Evolutionary conservation across 1,140 invertebrate species (phyloP), one percentile per base, ranked within the genome.

Genomic region (Hyphantria cunea): DNA sequence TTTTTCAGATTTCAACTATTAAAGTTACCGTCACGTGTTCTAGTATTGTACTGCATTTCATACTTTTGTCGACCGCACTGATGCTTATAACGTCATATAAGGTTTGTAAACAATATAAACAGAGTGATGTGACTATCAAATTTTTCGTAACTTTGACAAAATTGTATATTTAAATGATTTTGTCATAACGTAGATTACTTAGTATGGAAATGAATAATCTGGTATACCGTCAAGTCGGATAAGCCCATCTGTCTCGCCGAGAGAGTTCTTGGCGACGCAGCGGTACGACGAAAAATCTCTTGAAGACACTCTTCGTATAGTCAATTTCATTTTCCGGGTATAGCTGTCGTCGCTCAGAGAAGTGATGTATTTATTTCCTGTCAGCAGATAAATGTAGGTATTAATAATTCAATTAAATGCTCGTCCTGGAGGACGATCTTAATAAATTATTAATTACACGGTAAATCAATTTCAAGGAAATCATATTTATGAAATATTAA

Each of bases 241-340:
- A 45, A 96, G 94, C 12, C 97, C 97, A 84, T 98, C 96, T 9
- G 97, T 98, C 79, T 96, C 96, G 37, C 98, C 98, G 7, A 99
- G 92, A 12, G 96, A 96, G 91, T 99, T 99, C 86, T 98, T 98
- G 7, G 97, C 97, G 25, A 98, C 96, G 83, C 98, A 99, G 82
- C 95, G 95, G 91, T 97, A 97, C 7, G 95, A 96, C 45, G 96
- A 96, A 84, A 97, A 97, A 86, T 98, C 97, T 67, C 92, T 93
- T 56, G 92, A 91, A 13, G 94, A 94, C 41, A 97, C 94, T 84
- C 94, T 95, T 49, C 95, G 93, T 78, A 98, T 96, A 89, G 96
- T 97, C 70, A 98, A 93, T 92, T 94, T 95, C 96, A 97, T 97
- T 91, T 95, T 96, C 78, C 96, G 95, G 77, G 95, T 96, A 90